phyloP scores from a whole-genome alignment of 1,140 invertebrate genomes.

The Harpegnathos saltator region DNA sequence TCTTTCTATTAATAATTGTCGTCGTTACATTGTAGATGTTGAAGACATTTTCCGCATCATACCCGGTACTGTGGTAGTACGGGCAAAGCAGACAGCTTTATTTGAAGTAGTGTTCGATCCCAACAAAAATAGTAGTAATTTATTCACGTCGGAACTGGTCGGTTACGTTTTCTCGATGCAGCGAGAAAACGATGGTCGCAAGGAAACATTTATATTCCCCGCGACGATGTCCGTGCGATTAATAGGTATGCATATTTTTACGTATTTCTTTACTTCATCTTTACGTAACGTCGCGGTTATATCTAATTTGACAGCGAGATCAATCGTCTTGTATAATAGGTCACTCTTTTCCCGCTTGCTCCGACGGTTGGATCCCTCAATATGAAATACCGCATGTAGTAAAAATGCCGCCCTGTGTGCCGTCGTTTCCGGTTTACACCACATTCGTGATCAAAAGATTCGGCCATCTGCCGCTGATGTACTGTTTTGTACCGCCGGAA shows the following conservation, averaged over 20 bases:
- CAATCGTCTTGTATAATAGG: slow-evolving; percentile 70
- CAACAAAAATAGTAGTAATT: slow-evolving; percentile 27
- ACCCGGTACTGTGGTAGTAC: slow-evolving; percentile 62
- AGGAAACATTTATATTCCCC: slow-evolving; percentile 47
- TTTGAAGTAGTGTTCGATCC: slow-evolving; percentile 79
- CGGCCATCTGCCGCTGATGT: slow-evolving; percentile 75
- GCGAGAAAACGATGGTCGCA: neutral
- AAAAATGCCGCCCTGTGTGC: slow-evolving; percentile 77
- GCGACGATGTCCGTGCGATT: slow-evolving; percentile 63
- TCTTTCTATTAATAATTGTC: too few relatives aligned
- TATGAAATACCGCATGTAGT: slow-evolving; percentile 77
- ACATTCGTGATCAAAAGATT: slow-evolving; percentile 78
- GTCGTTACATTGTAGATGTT: slow-evolving; percentile 62
- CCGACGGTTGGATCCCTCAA: slow-evolving; percentile 66
- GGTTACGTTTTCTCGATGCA: slow-evolving; percentile 59
- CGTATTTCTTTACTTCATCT: neutral
- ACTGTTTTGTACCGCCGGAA: slow-evolving; percentile 75
- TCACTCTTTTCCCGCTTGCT: slow-evolving; percentile 67
- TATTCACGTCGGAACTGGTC: slow-evolving; percentile 70
- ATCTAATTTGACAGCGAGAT: neutral
- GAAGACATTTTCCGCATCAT: slow-evolving; percentile 69
- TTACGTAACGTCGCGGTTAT: neutral
- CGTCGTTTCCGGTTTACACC: slow-evolving; percentile 72
- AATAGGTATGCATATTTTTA: slow-evolving; percentile 70
- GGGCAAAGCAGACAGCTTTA: slow-evolving; percentile 57